Evolutionary conservation across 2,888 invertebrate species (phyloP), one percentile per base, ranked within the genome.

Genomic region (Eurois occulta): DNA sequence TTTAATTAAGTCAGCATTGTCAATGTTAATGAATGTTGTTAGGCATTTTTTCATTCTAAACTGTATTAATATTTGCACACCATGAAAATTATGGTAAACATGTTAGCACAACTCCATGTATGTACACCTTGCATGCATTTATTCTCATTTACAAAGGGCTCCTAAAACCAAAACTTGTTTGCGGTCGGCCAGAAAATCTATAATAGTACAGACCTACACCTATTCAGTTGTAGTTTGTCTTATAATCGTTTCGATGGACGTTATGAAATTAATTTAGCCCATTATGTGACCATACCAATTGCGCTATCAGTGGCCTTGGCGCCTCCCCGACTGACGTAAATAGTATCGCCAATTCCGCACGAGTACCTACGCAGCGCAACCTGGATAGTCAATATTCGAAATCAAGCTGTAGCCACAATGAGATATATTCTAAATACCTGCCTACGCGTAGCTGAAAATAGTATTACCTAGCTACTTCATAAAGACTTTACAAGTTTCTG

Each of bases 281-380:
- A 52, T n/a, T 70, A 62, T 21, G 41, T 79, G 70, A 70, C n/a
- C 78, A 77, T 35, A 58, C 28, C 41, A 80, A 62, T 62, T 80
- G 43, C 13, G 71, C 24, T 62, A 60, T 52, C 41, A 35, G 52
- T 43, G 35, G 52, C 72, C 60, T 80, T 52, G 70, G 48, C 62
- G 52, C 52, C 43, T 60, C 11, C 46, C 52, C 62, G 62, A 52
- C 21, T 72, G 52, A 52, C 24, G 52, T 28, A 52, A 41, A 80
- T 52, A 80, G 10, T 72, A 52, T 72, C 24, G 60, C 28, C 62
- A 77, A 62, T 71, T 80, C 35, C 28, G 16, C 28, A 24, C 28
- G 38, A n/a, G 41, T 35, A 46, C 0, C 18, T 60, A 72, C 24
- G 11, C n/a, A n/a, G 11, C 16, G 48, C 38, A 28, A 69, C 16